Base-by-base conservation (phyloP, 2,888 invertebrate species). In the Pegoplata infirma region DNA sequence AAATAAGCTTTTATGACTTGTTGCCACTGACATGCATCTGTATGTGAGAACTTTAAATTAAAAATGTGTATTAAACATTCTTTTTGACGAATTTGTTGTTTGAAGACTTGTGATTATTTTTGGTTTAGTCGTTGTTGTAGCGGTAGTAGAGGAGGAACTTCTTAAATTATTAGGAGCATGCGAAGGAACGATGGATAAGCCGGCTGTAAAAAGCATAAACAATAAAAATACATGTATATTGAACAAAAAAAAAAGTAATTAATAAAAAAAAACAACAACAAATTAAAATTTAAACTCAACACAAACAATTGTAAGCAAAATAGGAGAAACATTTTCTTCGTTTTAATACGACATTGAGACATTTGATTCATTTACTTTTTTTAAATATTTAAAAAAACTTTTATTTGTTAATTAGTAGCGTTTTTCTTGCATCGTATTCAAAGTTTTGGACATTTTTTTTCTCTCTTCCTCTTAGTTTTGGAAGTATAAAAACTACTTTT, bases 81-180 rank as follows among this genome's bases (percentile, higher is more conserved):
- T 40, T 78, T 78, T 78, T 21, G 68, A 73, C 28, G 71, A 66
- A 58, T 79, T 80, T 80, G 77, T 76, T 58, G 78, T 59, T 69
- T 80, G 80, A 47, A 72, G 69, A 61, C 61, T 66, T 51, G 69
- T 76, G 80, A 80, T 73, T 73, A 79, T 47, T 72, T 72, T 75
- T 8, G 69, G 71, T 79, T 67, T 63, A 72, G 72, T 61, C 49
- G 68, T 61, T 67, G 66, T 51, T 66, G 74, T 75, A 66, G 76
- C 79, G n/a, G 67, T 69, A 25, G 59, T 63, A 58, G 68, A 63
- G 64, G 75, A 63, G 71, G 75, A 79, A 71, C 74, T 71, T 79
- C 75, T 80, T 73, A 78, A 80, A 85, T 85, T 86, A 81, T 84
- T 91, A 91, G 92, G 92, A 94, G 94, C 93, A 95, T 95, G 95